A percentile compares a stretch with the other conserved stretches of the same genome.
phyloP scores from a whole-genome alignment of 2,888 invertebrate species.

The Chaetogeoica ovagalla region DNA sequence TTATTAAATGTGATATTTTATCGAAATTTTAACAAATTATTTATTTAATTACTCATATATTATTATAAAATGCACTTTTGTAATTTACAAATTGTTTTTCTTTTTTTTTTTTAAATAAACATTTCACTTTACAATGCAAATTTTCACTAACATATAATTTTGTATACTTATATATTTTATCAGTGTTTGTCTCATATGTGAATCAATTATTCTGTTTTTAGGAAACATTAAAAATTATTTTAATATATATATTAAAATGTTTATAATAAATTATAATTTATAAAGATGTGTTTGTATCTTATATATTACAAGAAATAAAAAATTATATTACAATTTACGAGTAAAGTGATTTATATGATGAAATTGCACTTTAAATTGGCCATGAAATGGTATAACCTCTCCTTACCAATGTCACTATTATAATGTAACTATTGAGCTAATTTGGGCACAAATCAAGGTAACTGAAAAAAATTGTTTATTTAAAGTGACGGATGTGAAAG shows the following conservation, averaged over 20 bases:
- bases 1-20: slow-evolving; percentile 45
- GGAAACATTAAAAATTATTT: neutral
- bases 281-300: neutral
- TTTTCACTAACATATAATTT: slow-evolving; percentile 2
- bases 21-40: slow-evolving; percentile 14
- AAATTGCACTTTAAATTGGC: no score
- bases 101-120: neutral
- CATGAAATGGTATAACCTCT: no score
- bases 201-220: slow-evolving; percentile 1
- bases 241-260: neutral
- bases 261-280: neutral
- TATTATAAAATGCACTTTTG: slow-evolving; percentile 27
- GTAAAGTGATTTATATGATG: no score
- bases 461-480: no score
- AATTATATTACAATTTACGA: no score
- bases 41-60: slow-evolving; percentile 16
- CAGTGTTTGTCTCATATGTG: neutral
- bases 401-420: no score
- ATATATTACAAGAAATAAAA: no score
- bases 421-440: no score
- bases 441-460: no score
- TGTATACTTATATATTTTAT: slow-evolving; percentile 7
- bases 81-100: neutral
- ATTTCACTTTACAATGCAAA: slow-evolving; percentile 1
- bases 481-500: no score